Evolutionary conservation across 1,140 invertebrate genomes (phyloP), one percentile per base, ranked within the genome.

Genomic region (Dendroctonus valens): DNA sequence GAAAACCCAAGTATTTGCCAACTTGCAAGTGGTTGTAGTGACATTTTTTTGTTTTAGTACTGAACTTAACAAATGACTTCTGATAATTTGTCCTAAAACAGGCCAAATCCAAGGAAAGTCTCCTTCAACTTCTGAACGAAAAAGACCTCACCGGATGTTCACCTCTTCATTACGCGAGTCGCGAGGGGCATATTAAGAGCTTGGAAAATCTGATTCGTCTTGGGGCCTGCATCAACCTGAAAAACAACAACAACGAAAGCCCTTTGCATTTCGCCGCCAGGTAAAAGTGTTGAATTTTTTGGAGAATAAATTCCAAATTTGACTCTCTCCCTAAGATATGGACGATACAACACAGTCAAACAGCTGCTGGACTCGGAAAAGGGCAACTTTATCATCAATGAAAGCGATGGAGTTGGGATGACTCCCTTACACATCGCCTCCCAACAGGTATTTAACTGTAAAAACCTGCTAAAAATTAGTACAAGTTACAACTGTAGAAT

Each of bases 211-310:
- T 96, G 3, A 89, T 96, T 7, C 81, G 83, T 6, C 79, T 94
- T 2, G 93, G 93, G 0, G 92, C 91, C 7, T 86, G 86, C 67
- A 89, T 95, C 54, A 93, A 92, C 75, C 79, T 91, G 0, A 95
- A 94, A 77, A 93, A 94, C 77, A 92, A 94, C 73, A 89, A 91
- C 55, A 93, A 94, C 72, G 91, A 95, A 77, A 93, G 91, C 70
- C 91, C 93, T 0, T 76, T 96, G 46, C 93, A 96, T 80, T 94
- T 95, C 78, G 92, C 93, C n/a, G 92, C 93, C 4, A 90, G 87
- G 90, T 91, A 78, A 77, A 57, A 52, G 41, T 37, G 7, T 2
- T 9, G n/a, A 7, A 26, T 12, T 60, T 60, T 46, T 3, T 26
- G 26, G 26, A 26, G 1, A 26, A 26, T 26, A 26, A 26, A 26